Evolutionary conservation across 2,888 invertebrate genomes (phyloP).

Genomic region (Patella pellucida): DNA sequence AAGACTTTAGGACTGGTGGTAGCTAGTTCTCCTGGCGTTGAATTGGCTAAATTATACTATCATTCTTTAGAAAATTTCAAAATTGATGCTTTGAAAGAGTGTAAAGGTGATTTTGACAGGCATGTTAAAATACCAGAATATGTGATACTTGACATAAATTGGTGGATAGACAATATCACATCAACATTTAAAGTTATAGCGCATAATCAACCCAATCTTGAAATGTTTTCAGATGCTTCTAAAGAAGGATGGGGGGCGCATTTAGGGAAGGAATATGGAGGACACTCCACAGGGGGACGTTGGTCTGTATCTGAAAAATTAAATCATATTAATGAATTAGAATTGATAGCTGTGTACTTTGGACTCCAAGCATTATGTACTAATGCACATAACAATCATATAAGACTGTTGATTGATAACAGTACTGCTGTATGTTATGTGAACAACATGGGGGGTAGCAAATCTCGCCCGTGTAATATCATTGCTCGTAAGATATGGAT

Average conservation of each 20-base stretch:
- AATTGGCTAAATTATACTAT: neutral
- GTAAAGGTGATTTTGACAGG: neutral
- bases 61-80: neutral
- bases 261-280: no score
- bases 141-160: neutral
- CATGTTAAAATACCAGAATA: neutral
- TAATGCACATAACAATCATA: constrained; percentile 17
- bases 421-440: constrained; percentile 31
- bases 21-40: neutral
- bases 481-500: constrained; percentile 28
- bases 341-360: neutral
- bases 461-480: constrained; percentile 22
- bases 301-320: neutral
- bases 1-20: neutral
- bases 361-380: neutral
- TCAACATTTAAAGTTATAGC: neutral
- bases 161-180: constrained; percentile 3
- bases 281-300: neutral
- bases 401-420: constrained; percentile 27
- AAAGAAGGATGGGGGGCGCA: no score
- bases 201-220: no score
- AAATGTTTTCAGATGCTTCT: no score
- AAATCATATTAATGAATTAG: neutral
- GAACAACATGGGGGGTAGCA: constrained; percentile 26
- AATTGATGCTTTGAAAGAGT: neutral